Evolutionary conservation across 2,113 vertebrate genomes (phyloP), one percentile per base, ranked within the genome.

Genomic region (Glaucidium brasilianum): DNA sequence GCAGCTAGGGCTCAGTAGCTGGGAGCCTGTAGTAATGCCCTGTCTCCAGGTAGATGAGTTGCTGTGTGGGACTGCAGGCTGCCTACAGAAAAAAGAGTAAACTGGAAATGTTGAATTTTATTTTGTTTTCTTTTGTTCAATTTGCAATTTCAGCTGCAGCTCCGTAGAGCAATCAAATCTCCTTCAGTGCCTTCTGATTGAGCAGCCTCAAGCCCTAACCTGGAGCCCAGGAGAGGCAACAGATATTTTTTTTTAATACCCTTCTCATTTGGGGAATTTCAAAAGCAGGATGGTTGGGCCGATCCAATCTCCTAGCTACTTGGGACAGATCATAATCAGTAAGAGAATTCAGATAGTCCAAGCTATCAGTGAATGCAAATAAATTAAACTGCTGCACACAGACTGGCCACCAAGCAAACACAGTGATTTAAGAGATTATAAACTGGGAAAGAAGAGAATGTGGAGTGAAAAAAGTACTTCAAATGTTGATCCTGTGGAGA

Each of bases 401-500:
- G 50, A 84, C 37, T 79, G 79, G 27, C 56, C 64, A 43, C 43
- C 75, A 85, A 94, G 52, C 49, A 93, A 85, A 80, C 45, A 66
- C 11, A 26, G 47, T 27, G 58, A 85, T 20, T 82, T 81, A 63
- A 68, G 35, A 88, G 35, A 82, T n/a, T 64, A 64, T 55, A 76
- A 83, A 79, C 10, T 20, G 25, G 32, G 52, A 50, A 68, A 82
- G 71, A 81, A 64, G 62, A 79, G 34, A 76, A 79, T 16, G 29
- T 53, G 16, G 45, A 80, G 37, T 62, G 59, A n/a, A 67, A 91
- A 82, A 88, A 83, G 45, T 56, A 87, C 69, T 91, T 87, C 52
- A 71, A 58, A 63, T 6, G 6, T 67, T 85, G 60, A 67, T 92
- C 26, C 73, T 75, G 64, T 2, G 1, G 69, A 95, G 64, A 89